Evolutionary conservation across 2,797 vertebrate genomes (phyloP).

Genomic region (Saxicola maurus): DNA sequence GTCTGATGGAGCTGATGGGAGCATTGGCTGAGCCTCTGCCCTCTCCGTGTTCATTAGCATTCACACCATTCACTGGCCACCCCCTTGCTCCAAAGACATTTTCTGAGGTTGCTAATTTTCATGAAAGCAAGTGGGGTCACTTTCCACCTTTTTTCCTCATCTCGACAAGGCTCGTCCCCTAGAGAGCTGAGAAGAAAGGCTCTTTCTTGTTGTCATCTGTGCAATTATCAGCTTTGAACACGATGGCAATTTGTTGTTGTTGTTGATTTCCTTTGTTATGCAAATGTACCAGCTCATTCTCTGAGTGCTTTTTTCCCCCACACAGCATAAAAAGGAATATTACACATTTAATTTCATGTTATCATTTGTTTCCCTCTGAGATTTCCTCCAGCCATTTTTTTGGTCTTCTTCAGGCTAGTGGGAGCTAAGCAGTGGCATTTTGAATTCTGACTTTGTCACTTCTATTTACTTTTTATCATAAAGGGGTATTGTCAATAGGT

Average conservation of each 20-base stretch:
- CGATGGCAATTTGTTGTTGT: constrained; percentile 77
- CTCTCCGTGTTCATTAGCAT: constrained; percentile 26
- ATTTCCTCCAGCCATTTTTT: constrained; percentile 34
- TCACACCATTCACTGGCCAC: constrained; percentile 9
- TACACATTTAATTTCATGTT: constrained; percentile 69
- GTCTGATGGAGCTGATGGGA: neutral
- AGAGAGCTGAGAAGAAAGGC: constrained; percentile 52
- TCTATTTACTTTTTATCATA: constrained; percentile 68
- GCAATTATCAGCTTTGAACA: constrained; percentile 72
- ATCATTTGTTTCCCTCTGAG: constrained; percentile 42
- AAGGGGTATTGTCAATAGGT: constrained; percentile 63
- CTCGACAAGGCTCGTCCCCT: neutral
- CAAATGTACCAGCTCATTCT: constrained; percentile 65
- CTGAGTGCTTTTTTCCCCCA: constrained; percentile 6
- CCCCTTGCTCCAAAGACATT: constrained; percentile 24
- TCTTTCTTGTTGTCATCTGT: constrained; percentile 65
- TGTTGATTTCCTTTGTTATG: constrained; percentile 80
- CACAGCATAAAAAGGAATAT: constrained; percentile 54
- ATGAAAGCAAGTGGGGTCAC: constrained; percentile 59
- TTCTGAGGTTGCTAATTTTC: constrained; percentile 51
- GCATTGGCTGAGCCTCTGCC: neutral
- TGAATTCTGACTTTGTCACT: constrained; percentile 60
- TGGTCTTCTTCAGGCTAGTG: neutral
- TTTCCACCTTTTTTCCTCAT: constrained; percentile 43
- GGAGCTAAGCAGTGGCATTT: constrained; percentile 34